Evolutionary conservation across 1,140 invertebrate species (phyloP).

Genomic region (Pogonus chalceus): DNA sequence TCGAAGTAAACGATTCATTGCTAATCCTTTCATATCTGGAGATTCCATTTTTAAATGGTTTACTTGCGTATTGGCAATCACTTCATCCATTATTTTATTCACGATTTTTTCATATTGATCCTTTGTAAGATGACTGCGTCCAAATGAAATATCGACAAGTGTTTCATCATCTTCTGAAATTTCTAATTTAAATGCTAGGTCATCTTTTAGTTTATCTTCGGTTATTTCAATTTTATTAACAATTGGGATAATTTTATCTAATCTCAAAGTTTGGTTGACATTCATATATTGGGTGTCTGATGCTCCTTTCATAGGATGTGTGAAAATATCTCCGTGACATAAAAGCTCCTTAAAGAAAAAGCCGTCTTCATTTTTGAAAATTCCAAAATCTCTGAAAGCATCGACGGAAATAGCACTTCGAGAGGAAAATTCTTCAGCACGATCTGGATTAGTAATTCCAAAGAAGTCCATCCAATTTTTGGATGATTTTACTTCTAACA

Average conservation of each 20-base stretch:
- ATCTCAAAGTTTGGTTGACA: not conserved
- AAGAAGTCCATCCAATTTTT: conserved; percentile 6
- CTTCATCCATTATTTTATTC: conserved; percentile 29
- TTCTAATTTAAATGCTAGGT: not conserved
- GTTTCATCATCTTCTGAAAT: not conserved
- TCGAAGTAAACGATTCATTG: conserved; percentile 30
- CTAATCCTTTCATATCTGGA: conserved; percentile 30
- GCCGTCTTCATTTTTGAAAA: conserved; percentile 17
- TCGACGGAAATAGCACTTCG: too few species aligned
- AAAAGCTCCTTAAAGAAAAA: not conserved
- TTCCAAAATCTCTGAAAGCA: conserved; percentile 14
- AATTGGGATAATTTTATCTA: not conserved
- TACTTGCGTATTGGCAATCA: conserved; percentile 32
- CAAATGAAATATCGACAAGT: not conserved
- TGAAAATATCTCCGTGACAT: not conserved
- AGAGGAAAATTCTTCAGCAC: conserved; percentile 17
- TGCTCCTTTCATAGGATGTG: not conserved
- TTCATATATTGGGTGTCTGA: not conserved
- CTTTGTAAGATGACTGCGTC: not conserved
- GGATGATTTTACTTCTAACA: conserved; percentile 14
- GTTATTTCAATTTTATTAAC: not conserved
- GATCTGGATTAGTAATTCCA: conserved; percentile 13
- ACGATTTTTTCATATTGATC: conserved; percentile 11
- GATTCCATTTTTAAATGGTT: conserved; percentile 30
- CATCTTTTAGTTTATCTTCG: not conserved